These are phyloP conservation scores for Nasonia longicornis DNA, from an alignment of 1,140 invertebrate genomes.

Conservation along the genomic window DNA sequence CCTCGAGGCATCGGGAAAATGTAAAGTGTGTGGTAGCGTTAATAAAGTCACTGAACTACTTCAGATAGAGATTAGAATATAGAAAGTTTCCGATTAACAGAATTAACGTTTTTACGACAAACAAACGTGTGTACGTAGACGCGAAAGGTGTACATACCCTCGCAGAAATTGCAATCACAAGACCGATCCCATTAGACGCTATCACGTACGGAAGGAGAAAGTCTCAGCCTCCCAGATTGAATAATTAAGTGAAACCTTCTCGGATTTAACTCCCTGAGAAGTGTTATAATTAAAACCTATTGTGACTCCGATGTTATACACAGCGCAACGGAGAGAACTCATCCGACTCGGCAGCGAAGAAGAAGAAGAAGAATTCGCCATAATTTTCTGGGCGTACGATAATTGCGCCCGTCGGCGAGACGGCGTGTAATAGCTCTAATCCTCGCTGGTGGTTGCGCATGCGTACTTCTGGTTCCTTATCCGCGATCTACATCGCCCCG, in stretches of 20 bases:
- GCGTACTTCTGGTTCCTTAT: not conserved
- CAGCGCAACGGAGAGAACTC: not conserved
- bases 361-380: not conserved
- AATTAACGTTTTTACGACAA: not conserved
- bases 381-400: not conserved
- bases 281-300: slow-evolving; percentile 16
- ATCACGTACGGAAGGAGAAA: slow-evolving; percentile 33
- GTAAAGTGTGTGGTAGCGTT: not conserved
- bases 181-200: slow-evolving; percentile 2
- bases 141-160: not conserved
- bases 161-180: slow-evolving; percentile 8
- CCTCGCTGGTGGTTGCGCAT: not conserved
- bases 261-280: slow-evolving; percentile 15
- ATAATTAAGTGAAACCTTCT: slow-evolving; percentile 33
- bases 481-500: slow-evolving; percentile 5
- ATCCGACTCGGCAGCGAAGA: not conserved
- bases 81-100: slow-evolving; percentile 10
- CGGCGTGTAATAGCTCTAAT: slow-evolving; percentile 17
- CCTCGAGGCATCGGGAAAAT: not conserved
- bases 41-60: not conserved
- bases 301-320: not conserved
- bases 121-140: not conserved
- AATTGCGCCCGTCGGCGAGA: slow-evolving; percentile 19
- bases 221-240: not conserved
- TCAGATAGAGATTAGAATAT: not conserved